Conservation (phyloP, 1,140 invertebrate species). For the Scaptomyza graminum region DNA sequence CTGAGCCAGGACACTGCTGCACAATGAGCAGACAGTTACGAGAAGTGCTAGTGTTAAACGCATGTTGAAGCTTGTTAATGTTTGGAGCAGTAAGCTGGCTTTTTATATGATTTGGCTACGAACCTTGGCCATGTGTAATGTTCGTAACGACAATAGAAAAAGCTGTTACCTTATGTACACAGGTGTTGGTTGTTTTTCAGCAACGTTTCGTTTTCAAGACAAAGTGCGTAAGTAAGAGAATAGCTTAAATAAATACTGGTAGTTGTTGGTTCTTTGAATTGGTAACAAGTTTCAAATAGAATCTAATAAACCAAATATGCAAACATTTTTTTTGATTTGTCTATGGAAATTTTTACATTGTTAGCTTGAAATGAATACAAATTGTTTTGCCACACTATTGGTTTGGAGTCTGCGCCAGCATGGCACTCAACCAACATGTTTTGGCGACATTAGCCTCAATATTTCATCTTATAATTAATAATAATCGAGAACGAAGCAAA, state of each 20-base stretch:
- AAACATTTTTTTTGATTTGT: background rate
- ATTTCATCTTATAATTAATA: conserved; percentile 28
- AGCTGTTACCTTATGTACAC: conserved; percentile 9
- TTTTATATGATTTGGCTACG: conserved; percentile 8
- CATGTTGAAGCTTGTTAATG: conserved; percentile 19
- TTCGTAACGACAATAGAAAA: background rate
- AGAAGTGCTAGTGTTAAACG: background rate
- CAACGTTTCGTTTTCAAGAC: background rate
- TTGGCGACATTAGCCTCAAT: conserved; percentile 27
- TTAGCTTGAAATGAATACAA: no score
- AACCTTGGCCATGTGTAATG: background rate
- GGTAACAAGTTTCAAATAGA: background rate
- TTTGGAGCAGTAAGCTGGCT: background rate
- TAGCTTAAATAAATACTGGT: background rate
- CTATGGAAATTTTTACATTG: background rate
- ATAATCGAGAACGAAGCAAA: no score
- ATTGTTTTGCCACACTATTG: background rate
- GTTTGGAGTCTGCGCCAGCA: background rate
- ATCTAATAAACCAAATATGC: no score
- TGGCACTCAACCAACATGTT: conserved; percentile 34
- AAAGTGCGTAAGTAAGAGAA: background rate
- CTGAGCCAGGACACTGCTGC: background rate
- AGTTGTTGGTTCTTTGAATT: no score
- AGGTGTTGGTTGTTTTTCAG: background rate
- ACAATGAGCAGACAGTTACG: background rate